These are phyloP conservation scores for Entomyzon cyanotis DNA, from an alignment of 2,113 vertebrate species.

Conservation along the genomic window DNA sequence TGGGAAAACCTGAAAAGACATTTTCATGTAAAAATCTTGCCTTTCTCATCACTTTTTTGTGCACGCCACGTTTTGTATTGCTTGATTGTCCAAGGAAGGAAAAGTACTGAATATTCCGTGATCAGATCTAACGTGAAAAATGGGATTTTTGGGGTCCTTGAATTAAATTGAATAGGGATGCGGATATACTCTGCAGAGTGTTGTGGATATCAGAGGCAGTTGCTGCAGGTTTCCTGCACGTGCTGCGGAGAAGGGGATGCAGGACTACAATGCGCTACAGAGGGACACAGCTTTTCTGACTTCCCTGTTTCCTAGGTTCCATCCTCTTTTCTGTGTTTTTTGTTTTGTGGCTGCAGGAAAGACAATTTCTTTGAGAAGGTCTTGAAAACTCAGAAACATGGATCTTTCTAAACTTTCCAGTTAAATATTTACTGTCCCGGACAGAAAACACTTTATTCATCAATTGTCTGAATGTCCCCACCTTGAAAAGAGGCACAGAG, in stretches of 20 bases:
- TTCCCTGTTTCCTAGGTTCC: background rate
- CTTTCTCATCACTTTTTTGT: background rate
- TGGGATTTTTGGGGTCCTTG: background rate
- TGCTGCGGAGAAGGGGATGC: background rate
- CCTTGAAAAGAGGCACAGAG: slow-evolving; percentile 70
- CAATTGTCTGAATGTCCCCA: slow-evolving; percentile 49
- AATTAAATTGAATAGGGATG: background rate
- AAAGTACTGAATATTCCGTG: background rate
- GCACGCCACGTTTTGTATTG: background rate
- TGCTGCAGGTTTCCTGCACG: background rate
- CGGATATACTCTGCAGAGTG: rapidly evolving
- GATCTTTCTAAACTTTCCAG: slow-evolving; percentile 40
- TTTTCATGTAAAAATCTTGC: background rate
- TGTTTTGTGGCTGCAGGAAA: background rate
- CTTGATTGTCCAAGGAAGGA: background rate
- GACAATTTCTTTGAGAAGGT: background rate
- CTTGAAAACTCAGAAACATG: background rate
- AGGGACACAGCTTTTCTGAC: background rate
- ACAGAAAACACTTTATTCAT: slow-evolving; percentile 30
- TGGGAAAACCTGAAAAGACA: background rate
- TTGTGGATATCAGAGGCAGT: background rate
- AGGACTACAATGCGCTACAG: background rate
- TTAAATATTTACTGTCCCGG: slow-evolving; percentile 47
- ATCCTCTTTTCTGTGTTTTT: background rate
- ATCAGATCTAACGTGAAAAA: background rate